Conservation (phyloP, 2,888 invertebrate species). For the Phortica magna region DNA sequence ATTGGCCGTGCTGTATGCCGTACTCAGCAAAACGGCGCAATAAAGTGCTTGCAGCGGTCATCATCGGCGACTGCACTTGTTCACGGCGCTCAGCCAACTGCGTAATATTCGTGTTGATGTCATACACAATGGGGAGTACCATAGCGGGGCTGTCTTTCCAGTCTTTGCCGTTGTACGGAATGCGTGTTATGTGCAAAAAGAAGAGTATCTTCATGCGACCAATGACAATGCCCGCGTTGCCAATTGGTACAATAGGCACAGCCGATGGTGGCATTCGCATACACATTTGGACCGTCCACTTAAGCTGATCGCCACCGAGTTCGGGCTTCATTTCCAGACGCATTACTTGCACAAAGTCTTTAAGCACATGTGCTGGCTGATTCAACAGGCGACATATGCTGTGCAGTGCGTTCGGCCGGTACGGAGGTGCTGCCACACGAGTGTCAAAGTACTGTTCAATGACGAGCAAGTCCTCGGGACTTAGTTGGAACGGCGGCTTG, state of each 20-base stretch:
- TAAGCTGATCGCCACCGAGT: constrained; percentile 82
- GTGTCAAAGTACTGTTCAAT: constrained; percentile 96
- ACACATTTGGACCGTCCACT: constrained; percentile 96
- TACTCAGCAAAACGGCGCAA: constrained; percentile 87
- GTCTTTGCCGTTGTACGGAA: constrained; percentile 82
- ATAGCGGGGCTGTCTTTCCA: constrained; percentile 85
- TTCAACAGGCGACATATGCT: constrained; percentile 92
- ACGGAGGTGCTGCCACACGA: constrained; percentile 92
- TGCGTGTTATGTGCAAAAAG: constrained; percentile 89
- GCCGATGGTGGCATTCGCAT: constrained; percentile 94
- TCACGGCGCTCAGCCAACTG: constrained; percentile 92
- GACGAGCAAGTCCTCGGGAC: constrained; percentile 90
- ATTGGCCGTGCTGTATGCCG: constrained; percentile 87
- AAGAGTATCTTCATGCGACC: constrained; percentile 93
- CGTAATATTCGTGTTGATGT: constrained; percentile 90
- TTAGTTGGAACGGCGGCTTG: constrained; percentile 88
- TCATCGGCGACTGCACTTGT: constrained; percentile 80
- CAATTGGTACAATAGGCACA: constrained; percentile 91
- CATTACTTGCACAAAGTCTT: constrained; percentile 90
- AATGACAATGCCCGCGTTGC: constrained; percentile 91
- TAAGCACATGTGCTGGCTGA: constrained; percentile 90
- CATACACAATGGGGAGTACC: constrained; percentile 93
- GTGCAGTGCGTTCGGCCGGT: constrained; percentile 91
- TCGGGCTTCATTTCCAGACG: constrained; percentile 82
- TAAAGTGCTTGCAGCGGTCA: constrained; percentile 82